Evolutionary conservation across 2,888 invertebrate genomes (phyloP), one percentile per base, ranked within the genome.

Genomic region (Agriotes lineatus): DNA sequence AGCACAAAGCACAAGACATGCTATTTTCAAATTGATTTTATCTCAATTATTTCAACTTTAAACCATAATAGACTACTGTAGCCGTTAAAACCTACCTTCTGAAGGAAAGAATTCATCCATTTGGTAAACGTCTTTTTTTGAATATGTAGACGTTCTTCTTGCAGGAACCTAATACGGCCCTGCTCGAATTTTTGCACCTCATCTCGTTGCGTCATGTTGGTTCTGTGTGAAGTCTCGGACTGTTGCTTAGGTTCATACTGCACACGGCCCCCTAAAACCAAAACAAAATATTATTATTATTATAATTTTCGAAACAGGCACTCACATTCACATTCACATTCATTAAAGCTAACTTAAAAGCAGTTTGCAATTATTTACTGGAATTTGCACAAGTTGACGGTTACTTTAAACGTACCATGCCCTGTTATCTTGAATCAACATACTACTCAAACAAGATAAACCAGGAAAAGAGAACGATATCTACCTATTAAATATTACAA

Each of bases 121-220:
- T 99, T 99, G 78, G 99, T 99, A 87, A 99, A 99, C 25, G 99
- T 99, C 86, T 99, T 99, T 90, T 99, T 99, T 87, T 99, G 99
- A 77, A 99, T 99, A 86, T 96, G 94, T 74, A 98, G 88, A 67
- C 99, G 93, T 86, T 99, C 99, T 85, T 98, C 97, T 85, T 98
- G 97, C 83, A 99, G 90, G 83, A 96, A 96, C 88, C 94, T 93
- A 83, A 98, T 98, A 76, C 97, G 93, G 83, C 95, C 96, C 88
- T 95, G 96, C 90, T 98, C 97, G 86, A 97, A 98, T 86, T 95
- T 95, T 83, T 94, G 91, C 79, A 94, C 94, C 85, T 95, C 95
- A 84, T 95, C 95, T 69, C 95, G 88, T 86, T 95, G 95, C 86
- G 94, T 95, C 95, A 95, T 94, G 88, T 90, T 91, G 86, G 87